Evolutionary conservation across 2,888 invertebrate genomes (phyloP).

Genomic region (Melikaiella ostensackeni): DNA sequence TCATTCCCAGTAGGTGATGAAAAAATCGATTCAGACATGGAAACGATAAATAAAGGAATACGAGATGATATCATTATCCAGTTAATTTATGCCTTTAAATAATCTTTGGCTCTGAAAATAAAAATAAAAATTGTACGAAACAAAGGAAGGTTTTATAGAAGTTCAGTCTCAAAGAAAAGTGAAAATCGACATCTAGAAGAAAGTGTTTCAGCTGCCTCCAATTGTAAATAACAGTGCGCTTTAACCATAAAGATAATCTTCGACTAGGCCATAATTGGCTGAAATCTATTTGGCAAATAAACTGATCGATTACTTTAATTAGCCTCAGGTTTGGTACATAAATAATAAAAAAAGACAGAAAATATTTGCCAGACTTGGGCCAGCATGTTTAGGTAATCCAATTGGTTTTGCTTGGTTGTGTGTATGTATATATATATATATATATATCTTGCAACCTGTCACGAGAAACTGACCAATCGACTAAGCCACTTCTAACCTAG

Average conservation of each 20-base stretch:
- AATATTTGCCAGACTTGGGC: not conserved
- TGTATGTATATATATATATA: not conserved
- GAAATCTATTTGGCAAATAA: not conserved
- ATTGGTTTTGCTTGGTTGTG: conserved; percentile 8
- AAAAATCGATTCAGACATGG: not conserved
- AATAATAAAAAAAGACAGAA: conserved; percentile 7
- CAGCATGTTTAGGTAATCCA: conserved; percentile 29
- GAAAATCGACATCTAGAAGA: not conserved
- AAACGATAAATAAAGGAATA: conserved; percentile 12
- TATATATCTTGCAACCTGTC: conserved; percentile 25
- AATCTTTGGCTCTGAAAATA: not conserved
- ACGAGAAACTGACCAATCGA: conserved; percentile 29
- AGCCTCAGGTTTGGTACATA: not conserved
- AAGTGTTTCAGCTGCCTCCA: not conserved
- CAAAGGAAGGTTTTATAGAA: not conserved
- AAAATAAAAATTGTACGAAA: not conserved
- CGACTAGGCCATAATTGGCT: not conserved
- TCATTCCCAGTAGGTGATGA: conserved; percentile 14
- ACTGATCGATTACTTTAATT: not conserved
- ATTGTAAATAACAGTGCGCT: not conserved
- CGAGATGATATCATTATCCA: not conserved
- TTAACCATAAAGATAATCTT: not conserved
- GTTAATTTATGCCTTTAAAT: not conserved
- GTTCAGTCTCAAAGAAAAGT: not conserved
- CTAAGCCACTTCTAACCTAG: conserved; percentile 35